Evolutionary conservation across 2,797 vertebrate species (phyloP), one percentile per base, ranked within the genome.

Genomic region (Sebastes minor): DNA sequence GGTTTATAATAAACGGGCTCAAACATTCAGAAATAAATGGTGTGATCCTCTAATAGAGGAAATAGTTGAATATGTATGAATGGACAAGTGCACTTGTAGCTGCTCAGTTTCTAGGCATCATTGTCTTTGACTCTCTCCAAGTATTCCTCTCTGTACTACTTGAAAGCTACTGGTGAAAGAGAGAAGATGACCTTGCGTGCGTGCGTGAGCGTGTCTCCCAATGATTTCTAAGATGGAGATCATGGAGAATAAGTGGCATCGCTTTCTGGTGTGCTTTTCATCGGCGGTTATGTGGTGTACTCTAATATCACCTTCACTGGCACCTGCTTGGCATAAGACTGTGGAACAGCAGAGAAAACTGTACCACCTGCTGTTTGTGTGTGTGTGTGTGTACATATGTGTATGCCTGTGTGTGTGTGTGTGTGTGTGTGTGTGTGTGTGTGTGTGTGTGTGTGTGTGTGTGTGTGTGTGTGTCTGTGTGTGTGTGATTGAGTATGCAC

Each of bases 251-350:
- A 70, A 72, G 78, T 79, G 80, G 88, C 90, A 88, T 94, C 86
- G 68, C 74, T 91, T 93, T 90, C 88, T 79, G 85, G 91, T 94
- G 83, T 93, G 86, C 67, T 76, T 95, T 95, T 92, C 91, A 92
- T 81, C 61, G 35, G 67, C 88, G 82, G 62, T 73, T 71, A 61
- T 83, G 46, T 75, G 53, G 85, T 75, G 86, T 80, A 74, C 88
- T 91, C 90, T 88, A 78, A 92, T 92, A 94, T 94, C 93, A 94
- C 88, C 93, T 92, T 94, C 93, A 92, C 91, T 93, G 81, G 78
- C 83, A 88, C 83, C 85, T 76, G 83, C 71, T 38, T 78, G 81
- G 78, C 65, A 14, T 62, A 60, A 75, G 75, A 69, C 68, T 55
- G 56, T 68, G 30, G 28, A 85, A 61, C 81, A 72, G 59, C 71